Evolutionary conservation across 2,113 vertebrate species (phyloP).

Genomic region (Oceanites oceanicus): DNA sequence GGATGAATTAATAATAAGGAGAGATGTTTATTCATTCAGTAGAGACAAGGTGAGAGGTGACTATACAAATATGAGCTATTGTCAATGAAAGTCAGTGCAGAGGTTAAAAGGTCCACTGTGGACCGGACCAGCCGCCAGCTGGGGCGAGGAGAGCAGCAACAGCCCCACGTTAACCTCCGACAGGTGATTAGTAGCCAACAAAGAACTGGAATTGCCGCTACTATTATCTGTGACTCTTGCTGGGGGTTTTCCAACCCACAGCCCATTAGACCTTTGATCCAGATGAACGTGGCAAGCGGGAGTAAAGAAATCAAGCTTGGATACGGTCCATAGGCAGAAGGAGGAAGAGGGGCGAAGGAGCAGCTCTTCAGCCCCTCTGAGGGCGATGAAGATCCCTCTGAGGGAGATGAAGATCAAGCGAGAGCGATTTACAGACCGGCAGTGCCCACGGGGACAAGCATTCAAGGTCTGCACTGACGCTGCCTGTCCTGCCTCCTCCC

Average conservation of each 20-base stretch:
- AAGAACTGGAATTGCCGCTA: background rate
- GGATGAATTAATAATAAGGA: background rate
- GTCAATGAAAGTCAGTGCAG: background rate
- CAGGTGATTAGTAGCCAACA: background rate
- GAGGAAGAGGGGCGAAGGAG: background rate
- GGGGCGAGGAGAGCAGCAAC: background rate
- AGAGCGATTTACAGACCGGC: background rate
- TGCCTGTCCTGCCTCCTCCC: background rate
- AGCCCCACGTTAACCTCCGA: background rate
- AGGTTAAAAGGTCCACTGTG: background rate
- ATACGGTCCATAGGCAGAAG: background rate
- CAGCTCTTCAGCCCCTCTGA: background rate
- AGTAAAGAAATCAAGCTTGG: background rate
- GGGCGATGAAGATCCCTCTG: background rate
- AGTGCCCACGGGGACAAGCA: background rate
- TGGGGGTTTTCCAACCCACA: background rate
- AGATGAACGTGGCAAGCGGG: accelerated
- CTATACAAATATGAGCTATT: accelerated
- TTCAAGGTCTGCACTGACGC: background rate
- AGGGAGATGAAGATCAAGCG: background rate
- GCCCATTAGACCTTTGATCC: background rate
- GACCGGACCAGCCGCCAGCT: background rate
- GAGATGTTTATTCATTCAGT: background rate
- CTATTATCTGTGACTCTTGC: no score
- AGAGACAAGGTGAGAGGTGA: background rate